Percentiles rank a stretch among this genome's conserved stretches.
These are phyloP conservation scores for Drosophila pseudoobscura DNA, from an alignment of 1,140 invertebrate genomes.

Conservation along the genomic window DNA sequence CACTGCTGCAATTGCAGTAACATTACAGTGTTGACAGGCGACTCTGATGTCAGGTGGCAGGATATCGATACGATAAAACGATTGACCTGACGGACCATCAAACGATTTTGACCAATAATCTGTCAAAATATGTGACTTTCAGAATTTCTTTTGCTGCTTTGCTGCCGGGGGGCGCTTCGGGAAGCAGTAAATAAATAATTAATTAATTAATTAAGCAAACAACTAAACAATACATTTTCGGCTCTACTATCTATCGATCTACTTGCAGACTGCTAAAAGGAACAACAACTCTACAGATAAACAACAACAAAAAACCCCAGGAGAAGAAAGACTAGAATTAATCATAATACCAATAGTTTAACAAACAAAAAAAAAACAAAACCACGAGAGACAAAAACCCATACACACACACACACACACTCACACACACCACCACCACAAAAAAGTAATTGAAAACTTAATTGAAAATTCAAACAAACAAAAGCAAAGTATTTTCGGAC, in stretches of 20 bases:
- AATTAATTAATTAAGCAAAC: no score
- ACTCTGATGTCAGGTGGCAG: no score
- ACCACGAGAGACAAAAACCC: slow-evolving; percentile 22
- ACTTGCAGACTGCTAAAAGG: slow-evolving; percentile 72
- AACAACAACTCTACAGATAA: slow-evolving; percentile 62
- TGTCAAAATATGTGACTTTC: no score
- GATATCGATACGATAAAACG: no score
- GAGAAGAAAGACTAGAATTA: slow-evolving; percentile 77
- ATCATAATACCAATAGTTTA: slow-evolving; percentile 50
- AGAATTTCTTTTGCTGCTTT: no score
- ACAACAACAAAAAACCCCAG: slow-evolving; percentile 46
- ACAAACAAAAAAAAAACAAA: slow-evolving; percentile 14
- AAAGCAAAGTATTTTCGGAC: slow-evolving; percentile 56
- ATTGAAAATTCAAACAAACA: slow-evolving; percentile 15
- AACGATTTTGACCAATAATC: no score
- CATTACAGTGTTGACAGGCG: no score
- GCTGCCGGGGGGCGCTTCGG: no score
- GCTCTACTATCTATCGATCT: not conserved
- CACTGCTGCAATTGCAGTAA: no score
- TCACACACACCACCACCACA: slow-evolving; percentile 15
- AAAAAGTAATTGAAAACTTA: not conserved
- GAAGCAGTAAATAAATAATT: no score
- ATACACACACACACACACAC: slow-evolving; percentile 7
- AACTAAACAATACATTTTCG: no score
- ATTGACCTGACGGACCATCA: no score